A percentile compares a stretch with the other conserved stretches of the same genome.
phyloP scores from a whole-genome alignment of 2,888 invertebrate genomes.

The Clunio marinus region DNA sequence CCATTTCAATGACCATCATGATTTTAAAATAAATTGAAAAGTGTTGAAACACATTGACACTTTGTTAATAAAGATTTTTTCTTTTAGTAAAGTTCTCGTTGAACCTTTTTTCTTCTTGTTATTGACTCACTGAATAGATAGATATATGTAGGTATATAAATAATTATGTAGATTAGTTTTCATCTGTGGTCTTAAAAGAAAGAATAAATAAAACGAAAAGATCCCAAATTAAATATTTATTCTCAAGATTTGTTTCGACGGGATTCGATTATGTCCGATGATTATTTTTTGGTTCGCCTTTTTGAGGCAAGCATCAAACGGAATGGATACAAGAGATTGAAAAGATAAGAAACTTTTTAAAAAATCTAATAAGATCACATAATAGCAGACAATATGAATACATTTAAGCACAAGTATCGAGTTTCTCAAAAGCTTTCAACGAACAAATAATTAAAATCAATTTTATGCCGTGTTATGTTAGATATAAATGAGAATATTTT shows the following conservation, averaged over 20 bases:
- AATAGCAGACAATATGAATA: not conserved
- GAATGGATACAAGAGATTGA: not conserved
- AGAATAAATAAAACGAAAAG: slow-evolving; percentile 5
- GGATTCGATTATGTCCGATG: slow-evolving; percentile 20
- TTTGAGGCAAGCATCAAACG: not conserved
- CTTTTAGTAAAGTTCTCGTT: not conserved
- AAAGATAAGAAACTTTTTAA: not conserved
- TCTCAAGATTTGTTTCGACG: slow-evolving; percentile 23
- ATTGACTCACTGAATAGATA: slow-evolving; percentile 10
- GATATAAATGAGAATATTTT: slow-evolving; percentile 17
- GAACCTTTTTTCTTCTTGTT: slow-evolving; percentile 22
- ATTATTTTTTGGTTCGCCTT: not conserved
- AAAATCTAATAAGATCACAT: slow-evolving; percentile 17
- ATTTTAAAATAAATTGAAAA: slow-evolving; percentile 34
- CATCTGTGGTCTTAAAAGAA: not conserved
- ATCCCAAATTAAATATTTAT: slow-evolving; percentile 32
- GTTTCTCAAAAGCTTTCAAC: not conserved
- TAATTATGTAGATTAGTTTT: not conserved
- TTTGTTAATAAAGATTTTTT: slow-evolving; percentile 11
- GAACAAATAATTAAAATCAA: not conserved
- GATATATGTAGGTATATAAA: too few relatives aligned
- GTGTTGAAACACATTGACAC: slow-evolving; percentile 37
- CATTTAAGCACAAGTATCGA: not conserved
- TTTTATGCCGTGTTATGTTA: not conserved
- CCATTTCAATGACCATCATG: slow-evolving; percentile 25